These are phyloP conservation scores for Gallinago stenura DNA, from an alignment of 2,797 vertebrate species.

Conservation along the genomic window DNA sequence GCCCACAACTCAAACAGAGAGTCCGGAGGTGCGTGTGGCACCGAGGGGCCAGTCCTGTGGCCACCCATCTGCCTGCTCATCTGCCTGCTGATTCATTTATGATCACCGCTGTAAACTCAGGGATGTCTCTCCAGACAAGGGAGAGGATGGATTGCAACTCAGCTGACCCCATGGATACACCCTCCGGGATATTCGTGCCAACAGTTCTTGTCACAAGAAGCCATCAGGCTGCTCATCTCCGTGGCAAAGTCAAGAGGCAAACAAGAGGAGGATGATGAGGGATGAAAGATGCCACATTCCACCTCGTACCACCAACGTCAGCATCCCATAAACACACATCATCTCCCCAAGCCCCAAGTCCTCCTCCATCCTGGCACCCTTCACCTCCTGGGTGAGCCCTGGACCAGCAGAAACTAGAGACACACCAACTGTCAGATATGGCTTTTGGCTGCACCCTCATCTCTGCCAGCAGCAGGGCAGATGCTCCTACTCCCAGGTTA, in stretches of 20 bases:
- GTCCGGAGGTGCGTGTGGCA: rapidly evolving
- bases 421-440: rapidly evolving
- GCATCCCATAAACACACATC: rapidly evolving
- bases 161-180: background rate
- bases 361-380: rapidly evolving
- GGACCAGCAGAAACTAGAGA: background rate
- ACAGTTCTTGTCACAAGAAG: rapidly evolving
- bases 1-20: constrained; percentile 51
- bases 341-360: rapidly evolving
- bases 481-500: background rate
- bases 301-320: background rate
- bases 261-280: background rate
- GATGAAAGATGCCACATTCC: background rate
- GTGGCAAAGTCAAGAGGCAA: background rate
- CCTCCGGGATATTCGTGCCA: background rate
- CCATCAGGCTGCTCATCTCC: background rate
- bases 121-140: background rate
- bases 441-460: background rate
- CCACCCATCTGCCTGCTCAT: background rate
- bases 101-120: background rate
- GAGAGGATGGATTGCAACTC: background rate
- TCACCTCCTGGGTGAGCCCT: too few relatives aligned
- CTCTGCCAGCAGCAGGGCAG: background rate
- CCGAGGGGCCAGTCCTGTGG: rapidly evolving
- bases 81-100: constrained; percentile 13